These are phyloP conservation scores for Enteromius trimaculatus DNA, from an alignment of 2,797 vertebrate species.

Conservation along the genomic window DNA sequence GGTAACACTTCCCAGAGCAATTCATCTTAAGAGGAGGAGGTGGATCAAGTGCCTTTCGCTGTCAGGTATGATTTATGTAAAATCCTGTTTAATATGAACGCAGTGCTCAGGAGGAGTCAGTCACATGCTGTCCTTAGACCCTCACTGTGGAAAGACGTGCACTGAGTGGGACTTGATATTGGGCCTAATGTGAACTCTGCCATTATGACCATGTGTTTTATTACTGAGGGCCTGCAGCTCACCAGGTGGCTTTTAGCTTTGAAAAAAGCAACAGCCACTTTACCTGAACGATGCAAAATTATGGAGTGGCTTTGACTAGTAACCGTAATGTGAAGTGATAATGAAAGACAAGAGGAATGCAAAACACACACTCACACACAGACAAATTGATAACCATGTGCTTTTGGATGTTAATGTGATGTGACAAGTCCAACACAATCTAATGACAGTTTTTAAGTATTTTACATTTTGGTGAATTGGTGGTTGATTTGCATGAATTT, in stretches of 20 bases:
- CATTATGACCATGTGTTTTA: constrained; percentile 35
- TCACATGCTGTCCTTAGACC: constrained; percentile 39
- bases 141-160: constrained; percentile 21
- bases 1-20: constrained; percentile 12
- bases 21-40: constrained; percentile 43
- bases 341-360: constrained; percentile 15
- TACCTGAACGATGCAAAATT: constrained; percentile 11
- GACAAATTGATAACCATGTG: neutral
- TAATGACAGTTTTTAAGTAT: neutral
- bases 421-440: neutral
- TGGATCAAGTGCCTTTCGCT: constrained; percentile 35
- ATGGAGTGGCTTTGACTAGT: neutral
- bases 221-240: constrained; percentile 10
- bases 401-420: neutral
- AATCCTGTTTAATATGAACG: constrained; percentile 45
- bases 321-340: neutral
- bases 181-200: constrained; percentile 25
- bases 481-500: neutral
- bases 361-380: neutral
- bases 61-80: constrained; percentile 51
- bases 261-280: constrained; percentile 17
- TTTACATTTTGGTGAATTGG: neutral
- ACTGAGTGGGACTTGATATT: neutral
- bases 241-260: neutral
- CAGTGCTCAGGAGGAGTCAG: constrained; percentile 23